Conservation (phyloP, 2,888 invertebrate species). For the Orthosia cruda region DNA sequence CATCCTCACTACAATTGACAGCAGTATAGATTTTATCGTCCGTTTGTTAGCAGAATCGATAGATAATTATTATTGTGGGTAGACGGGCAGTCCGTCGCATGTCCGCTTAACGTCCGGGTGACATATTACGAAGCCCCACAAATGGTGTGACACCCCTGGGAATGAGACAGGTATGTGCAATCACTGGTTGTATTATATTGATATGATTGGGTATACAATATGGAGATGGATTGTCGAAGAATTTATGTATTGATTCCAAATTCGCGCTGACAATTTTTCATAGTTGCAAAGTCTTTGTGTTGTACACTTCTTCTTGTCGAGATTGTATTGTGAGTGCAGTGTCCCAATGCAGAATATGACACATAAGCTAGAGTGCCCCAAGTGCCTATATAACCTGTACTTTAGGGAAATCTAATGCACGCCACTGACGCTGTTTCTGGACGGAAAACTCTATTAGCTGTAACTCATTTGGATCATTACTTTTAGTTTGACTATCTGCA, state of each 20-base stretch:
- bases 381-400: too few relatives aligned
- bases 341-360: too few relatives aligned
- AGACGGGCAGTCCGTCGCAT: constrained; percentile 59
- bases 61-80: constrained; percentile 47
- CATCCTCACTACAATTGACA: constrained; percentile 33
- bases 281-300: background rate
- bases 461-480: background rate
- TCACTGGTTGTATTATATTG: constrained; percentile 36
- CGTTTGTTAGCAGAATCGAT: constrained; percentile 43
- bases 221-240: background rate
- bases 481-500: background rate
- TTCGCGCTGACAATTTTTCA: background rate
- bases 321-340: too few relatives aligned
- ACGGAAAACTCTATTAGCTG: background rate
- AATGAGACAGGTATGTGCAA: constrained; percentile 42
- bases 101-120: constrained; percentile 66
- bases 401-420: too few relatives aligned
- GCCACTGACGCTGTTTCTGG: background rate
- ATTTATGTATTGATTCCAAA: background rate
- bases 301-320: too few relatives aligned
- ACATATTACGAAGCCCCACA: constrained; percentile 53
- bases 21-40: constrained; percentile 47
- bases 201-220: constrained; percentile 44
- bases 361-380: too few relatives aligned
- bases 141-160: constrained; percentile 56